Evolutionary conservation across 1,140 invertebrate species (phyloP).

Genomic region (Neodiprion fabricii): DNA sequence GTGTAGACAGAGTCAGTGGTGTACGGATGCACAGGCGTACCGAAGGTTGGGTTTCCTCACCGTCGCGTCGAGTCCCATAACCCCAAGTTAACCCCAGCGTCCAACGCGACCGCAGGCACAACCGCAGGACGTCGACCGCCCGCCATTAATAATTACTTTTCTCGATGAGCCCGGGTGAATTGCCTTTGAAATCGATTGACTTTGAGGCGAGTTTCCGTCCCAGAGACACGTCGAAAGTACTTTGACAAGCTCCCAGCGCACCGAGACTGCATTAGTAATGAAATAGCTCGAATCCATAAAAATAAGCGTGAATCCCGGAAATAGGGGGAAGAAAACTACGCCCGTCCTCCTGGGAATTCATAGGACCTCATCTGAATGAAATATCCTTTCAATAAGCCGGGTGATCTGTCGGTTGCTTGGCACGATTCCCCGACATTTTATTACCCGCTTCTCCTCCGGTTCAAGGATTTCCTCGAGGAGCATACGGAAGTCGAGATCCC

Average conservation of each 20-base stretch:
- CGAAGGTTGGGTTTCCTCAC: too few species aligned
- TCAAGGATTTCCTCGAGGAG: conserved; percentile 24
- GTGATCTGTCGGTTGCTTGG: conserved; percentile 51
- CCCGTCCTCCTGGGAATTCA: conserved; percentile 28
- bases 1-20: too few species aligned
- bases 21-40: too few species aligned
- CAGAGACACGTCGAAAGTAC: too few species aligned
- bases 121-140: not conserved
- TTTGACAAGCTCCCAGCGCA: too few species aligned
- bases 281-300: too few species aligned
- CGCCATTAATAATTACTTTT: conserved; percentile 3
- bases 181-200: not conserved
- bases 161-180: not conserved
- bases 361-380: conserved; percentile 46
- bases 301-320: too few species aligned
- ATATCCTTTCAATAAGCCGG: conserved; percentile 54
- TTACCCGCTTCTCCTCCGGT: conserved; percentile 23
- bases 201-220: too few species aligned
- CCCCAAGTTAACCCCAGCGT: not conserved
- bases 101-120: not conserved
- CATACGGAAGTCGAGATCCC: not conserved
- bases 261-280: too few species aligned
- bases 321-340: conserved; percentile 37
- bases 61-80: not conserved
- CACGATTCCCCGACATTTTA: conserved; percentile 44